These are phyloP conservation scores for Periophthalmus magnuspinnatus DNA, from an alignment of 2,797 vertebrate genomes.

Conservation along the genomic window DNA sequence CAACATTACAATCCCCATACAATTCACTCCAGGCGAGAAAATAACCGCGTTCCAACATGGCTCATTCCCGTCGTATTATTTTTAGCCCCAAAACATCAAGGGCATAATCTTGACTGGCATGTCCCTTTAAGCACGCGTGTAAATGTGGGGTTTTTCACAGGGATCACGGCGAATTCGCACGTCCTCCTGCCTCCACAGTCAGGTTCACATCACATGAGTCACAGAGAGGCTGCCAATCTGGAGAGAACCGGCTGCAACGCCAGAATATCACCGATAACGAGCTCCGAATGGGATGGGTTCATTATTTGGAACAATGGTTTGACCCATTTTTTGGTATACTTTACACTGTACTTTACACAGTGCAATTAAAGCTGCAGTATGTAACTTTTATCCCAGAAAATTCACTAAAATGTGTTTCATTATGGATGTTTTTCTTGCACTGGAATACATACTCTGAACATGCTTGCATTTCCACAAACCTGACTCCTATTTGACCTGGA, in stretches of 20 bases:
- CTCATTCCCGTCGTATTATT: slow-evolving; percentile 13
- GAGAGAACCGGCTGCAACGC: slow-evolving; percentile 6
- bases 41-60: background rate
- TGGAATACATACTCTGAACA: no score
- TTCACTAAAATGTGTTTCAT: no score
- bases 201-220: slow-evolving; percentile 49
- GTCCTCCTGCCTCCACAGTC: slow-evolving; percentile 31
- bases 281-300: background rate
- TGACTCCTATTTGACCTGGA: no score
- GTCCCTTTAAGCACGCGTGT: slow-evolving; percentile 35
- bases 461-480: no score
- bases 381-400: no score
- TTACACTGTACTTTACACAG: background rate
- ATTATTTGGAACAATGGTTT: background rate
- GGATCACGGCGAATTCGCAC: slow-evolving; percentile 48
- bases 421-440: no score
- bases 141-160: slow-evolving; percentile 31
- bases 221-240: slow-evolving; percentile 48
- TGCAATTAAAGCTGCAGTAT: no score
- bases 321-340: background rate
- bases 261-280: slow-evolving; percentile 12
- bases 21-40: slow-evolving; percentile 1
- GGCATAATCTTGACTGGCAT: slow-evolving; percentile 46
- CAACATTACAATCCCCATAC: background rate
- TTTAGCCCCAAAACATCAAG: slow-evolving; percentile 22